Percentiles rank a stretch among this genome's conserved stretches.
Evolutionary conservation across 2,888 invertebrate species (phyloP).

Genomic region (Dicyrtoma fusca): DNA sequence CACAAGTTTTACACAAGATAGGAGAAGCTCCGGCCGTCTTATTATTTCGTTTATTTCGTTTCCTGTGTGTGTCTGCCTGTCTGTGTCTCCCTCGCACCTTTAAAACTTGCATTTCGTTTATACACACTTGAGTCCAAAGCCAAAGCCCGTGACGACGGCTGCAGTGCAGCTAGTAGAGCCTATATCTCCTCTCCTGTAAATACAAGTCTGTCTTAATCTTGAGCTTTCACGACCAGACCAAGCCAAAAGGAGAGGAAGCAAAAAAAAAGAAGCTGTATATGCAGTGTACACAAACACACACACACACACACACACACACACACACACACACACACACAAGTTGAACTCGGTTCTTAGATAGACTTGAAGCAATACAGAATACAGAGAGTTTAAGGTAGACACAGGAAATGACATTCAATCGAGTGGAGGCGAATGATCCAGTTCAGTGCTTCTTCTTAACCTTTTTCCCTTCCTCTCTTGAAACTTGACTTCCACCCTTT

Average conservation of each 20-base stretch:
- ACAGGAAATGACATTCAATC: slow-evolving; percentile 43
- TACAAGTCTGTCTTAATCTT: too few relatives aligned
- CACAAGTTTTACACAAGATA: too few relatives aligned
- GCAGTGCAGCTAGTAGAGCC: too few relatives aligned
- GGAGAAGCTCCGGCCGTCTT: slow-evolving; percentile 10
- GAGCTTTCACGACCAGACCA: too few relatives aligned
- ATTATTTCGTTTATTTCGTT: slow-evolving; percentile 13
- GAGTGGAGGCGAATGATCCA: slow-evolving; percentile 39
- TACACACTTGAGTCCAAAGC: slow-evolving; percentile 4
- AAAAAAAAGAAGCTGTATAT: too few relatives aligned
- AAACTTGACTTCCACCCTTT: slow-evolving; percentile 16
- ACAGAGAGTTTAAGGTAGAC: slow-evolving; percentile 10
- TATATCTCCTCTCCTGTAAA: too few relatives aligned
- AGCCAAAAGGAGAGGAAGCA: too few relatives aligned
- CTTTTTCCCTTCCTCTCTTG: slow-evolving; percentile 34
- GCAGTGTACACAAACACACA: too few relatives aligned
- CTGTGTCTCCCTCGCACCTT: slow-evolving; percentile 2
- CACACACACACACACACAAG: too few relatives aligned
- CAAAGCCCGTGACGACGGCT: slow-evolving; percentile 18
- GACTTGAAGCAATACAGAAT: not conserved
- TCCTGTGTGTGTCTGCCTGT: slow-evolving; percentile 18
- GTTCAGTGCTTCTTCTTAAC: slow-evolving; percentile 42
- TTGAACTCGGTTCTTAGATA: too few relatives aligned
- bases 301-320: too few relatives aligned
- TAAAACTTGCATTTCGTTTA: slow-evolving; percentile 11